These are phyloP conservation scores for Eurypyga helias DNA, from an alignment of 2,113 vertebrate species.

Conservation along the genomic window DNA sequence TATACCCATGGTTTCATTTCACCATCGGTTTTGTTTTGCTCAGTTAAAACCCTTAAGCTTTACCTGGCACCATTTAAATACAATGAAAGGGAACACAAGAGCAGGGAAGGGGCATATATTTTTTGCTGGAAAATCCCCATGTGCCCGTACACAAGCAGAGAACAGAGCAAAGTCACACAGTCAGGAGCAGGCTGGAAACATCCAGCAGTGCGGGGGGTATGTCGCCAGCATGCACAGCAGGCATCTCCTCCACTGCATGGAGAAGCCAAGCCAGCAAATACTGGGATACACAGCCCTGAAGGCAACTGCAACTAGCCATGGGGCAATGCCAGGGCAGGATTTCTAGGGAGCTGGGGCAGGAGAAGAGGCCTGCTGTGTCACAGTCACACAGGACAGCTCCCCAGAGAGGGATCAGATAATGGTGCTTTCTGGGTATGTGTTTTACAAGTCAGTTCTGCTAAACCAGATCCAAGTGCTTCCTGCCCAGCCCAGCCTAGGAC, in stretches of 20 bases:
- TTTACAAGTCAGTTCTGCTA: not conserved
- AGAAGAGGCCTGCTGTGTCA: not conserved
- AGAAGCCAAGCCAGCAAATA: not conserved
- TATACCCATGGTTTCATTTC: not conserved
- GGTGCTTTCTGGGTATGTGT: not conserved
- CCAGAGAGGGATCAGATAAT: not conserved
- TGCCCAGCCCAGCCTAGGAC: not conserved
- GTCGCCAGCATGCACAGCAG: not conserved
- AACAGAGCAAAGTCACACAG: not conserved
- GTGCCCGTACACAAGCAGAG: not conserved
- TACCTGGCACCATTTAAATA: not conserved
- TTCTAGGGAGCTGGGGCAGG: not conserved
- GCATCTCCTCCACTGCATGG: not conserved
- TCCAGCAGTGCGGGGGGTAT: not conserved
- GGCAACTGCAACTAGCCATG: not conserved
- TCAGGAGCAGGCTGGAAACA: not conserved
- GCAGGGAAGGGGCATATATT: not conserved
- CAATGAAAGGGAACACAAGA: not conserved
- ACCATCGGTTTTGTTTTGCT: not conserved
- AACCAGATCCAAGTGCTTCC: not conserved
- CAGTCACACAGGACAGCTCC: not conserved
- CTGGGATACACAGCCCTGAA: rapidly evolving
- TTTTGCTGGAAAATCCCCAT: not conserved
- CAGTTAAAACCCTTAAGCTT: not conserved
- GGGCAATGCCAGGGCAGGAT: not conserved